Evolutionary conservation across 2,888 invertebrate genomes (phyloP).

Genomic region (Hesperia comma): DNA sequence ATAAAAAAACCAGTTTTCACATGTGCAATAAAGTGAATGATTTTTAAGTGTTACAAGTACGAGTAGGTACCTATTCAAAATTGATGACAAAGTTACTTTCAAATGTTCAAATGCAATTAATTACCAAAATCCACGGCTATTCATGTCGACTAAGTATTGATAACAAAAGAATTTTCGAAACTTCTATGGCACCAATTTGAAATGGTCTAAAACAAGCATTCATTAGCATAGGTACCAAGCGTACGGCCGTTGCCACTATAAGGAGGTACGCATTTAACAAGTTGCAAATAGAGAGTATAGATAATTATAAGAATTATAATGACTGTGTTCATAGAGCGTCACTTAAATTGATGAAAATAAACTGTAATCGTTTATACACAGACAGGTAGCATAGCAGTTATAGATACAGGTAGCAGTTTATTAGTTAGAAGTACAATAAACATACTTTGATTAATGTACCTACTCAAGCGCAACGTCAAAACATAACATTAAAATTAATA

Average conservation of each 20-base stretch:
- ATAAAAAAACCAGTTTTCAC: background rate
- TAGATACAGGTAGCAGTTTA: too few relatives aligned
- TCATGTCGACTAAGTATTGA: conserved; percentile 46
- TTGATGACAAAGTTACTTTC: conserved; percentile 42
- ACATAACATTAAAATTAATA: background rate
- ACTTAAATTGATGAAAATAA: too few relatives aligned
- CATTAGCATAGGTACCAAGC: conserved; percentile 70
- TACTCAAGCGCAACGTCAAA: too few relatives aligned
- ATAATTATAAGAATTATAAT: background rate
- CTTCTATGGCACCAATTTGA: conserved; percentile 48
- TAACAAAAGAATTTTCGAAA: conserved; percentile 53
- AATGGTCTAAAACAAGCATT: conserved; percentile 54
- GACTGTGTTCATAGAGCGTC: background rate
- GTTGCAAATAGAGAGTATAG: too few relatives aligned
- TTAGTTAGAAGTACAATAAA: too few relatives aligned
- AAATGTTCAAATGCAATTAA: conserved; percentile 42
- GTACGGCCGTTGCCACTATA: conserved; percentile 57
- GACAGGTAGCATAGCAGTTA: too few relatives aligned
- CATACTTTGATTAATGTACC: too few relatives aligned
- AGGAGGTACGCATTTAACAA: too few relatives aligned
- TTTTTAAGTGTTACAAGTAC: conserved; percentile 5
- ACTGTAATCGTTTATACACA: too few relatives aligned
- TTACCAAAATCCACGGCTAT: conserved; percentile 31
- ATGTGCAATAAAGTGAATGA: background rate
- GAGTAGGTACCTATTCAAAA: too few relatives aligned